phyloP scores from a whole-genome alignment of 2,888 invertebrate genomes.

The Lepeophtheirus nordmannii region DNA sequence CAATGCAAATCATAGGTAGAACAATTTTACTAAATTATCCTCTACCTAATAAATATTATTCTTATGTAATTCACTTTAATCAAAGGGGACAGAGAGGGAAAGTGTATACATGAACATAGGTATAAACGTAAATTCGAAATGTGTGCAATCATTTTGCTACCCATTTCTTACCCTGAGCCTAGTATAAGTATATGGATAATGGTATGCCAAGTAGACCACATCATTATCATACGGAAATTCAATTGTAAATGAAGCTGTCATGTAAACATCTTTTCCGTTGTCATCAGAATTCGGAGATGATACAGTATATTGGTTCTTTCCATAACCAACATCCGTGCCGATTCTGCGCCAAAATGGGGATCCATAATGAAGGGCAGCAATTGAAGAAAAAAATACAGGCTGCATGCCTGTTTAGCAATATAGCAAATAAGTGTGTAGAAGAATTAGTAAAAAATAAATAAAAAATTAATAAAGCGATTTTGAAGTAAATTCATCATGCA shows the following conservation, averaged over 20 bases:
- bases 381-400: not conserved
- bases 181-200: constrained; percentile 70
- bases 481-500: too few species aligned
- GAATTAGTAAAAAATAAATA: too few species aligned
- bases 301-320: constrained; percentile 45
- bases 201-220: constrained; percentile 68
- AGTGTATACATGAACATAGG: too few species aligned
- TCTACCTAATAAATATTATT: too few species aligned
- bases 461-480: too few species aligned
- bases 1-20: too few species aligned
- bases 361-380: constrained; percentile 26
- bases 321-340: constrained; percentile 64
- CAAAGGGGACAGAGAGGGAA: too few species aligned
- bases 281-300: not conserved
- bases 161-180: constrained; percentile 47
- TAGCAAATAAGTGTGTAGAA: too few species aligned
- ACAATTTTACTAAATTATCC: too few species aligned
- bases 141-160: too few species aligned
- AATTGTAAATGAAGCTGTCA: constrained; percentile 61
- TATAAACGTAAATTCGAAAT: too few species aligned
- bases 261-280: constrained; percentile 44
- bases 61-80: too few species aligned
- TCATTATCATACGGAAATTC: constrained; percentile 57
- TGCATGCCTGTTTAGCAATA: not conserved
- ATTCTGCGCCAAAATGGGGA: constrained; percentile 48